These are phyloP conservation scores for Deroplatys truncata DNA, from an alignment of 2,888 invertebrate genomes.

Conservation along the genomic window DNA sequence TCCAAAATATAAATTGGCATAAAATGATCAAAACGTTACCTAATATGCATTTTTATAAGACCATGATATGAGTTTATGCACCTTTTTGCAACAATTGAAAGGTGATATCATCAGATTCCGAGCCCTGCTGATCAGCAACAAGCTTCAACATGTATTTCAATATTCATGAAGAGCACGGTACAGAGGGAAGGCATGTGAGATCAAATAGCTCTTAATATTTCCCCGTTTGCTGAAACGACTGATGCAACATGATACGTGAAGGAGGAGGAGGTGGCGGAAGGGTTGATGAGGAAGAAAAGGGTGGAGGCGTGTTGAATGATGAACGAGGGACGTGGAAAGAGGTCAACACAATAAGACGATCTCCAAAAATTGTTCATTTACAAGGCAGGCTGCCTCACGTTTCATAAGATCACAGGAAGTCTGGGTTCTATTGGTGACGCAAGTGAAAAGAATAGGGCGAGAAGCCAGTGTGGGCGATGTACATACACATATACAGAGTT, in stretches of 20 bases:
- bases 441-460: not conserved
- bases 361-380: constrained; percentile 3
- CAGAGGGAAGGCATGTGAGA: not conserved
- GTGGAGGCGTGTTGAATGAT: not conserved
- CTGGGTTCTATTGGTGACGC: not conserved
- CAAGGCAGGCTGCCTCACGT: not conserved
- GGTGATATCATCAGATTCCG: no score
- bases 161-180: not conserved
- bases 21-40: no score
- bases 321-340: not conserved
- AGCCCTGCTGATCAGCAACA: no score
- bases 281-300: not conserved
- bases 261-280: not conserved
- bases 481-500: not conserved
- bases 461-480: not conserved
- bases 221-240: not conserved
- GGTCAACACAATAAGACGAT: not conserved
- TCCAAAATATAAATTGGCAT: no score
- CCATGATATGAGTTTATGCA: no score
- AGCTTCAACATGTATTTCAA: not conserved
- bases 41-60: no score
- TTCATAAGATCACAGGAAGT: not conserved
- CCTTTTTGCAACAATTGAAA: no score
- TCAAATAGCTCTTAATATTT: constrained; percentile 6
- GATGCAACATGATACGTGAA: not conserved